Base-by-base conservation (phyloP, 2,797 vertebrate genomes). In the Apogon talboti region DNA sequence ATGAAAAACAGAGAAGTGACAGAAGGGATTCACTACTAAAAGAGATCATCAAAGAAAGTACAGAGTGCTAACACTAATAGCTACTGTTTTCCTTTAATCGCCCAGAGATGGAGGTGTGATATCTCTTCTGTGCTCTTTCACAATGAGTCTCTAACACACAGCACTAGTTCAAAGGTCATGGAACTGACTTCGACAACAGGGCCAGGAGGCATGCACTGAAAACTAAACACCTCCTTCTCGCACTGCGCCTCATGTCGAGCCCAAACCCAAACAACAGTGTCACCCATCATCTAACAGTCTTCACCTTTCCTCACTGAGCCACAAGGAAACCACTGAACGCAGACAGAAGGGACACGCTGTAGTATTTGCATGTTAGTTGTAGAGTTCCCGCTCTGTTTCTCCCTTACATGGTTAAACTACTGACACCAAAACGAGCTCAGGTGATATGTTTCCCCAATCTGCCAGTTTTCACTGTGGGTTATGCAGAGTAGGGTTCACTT, bases 131-230 rank as follows among this genome's bases (percentile, higher is more conserved):
- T 19, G 18, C 24, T 35, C 42, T 11, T 54, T 37, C 45, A 1
- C 28, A 28, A 28, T 21, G 38, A 42, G 13, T 55, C 41, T 21
- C 64, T 30, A 40, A 47, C 54, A 18, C n/a, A 54, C 41, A 55
- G 21, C 13, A 16, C 21, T 8, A 58, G 81, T 64, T 76, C 74
- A 89, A 58, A 85, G 83, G 82, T 88, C 79, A 75, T 73, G 51
- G 57, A 68, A 73, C 64, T 61, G 45, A 80, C 78, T 77, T 71
- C 62, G 60, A 48, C 14, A 11, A 55, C 52, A 28, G 33, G 58
- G 70, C 51, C 70, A 57, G 46, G 61, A 61, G 66, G 44, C 40
- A 44, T 77, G 71, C 55, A 61, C 58, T 84, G 58, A 63, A 83
- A 77, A 58, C 71, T 59, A 76, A 85, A 82, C 63, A 57, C 49